Evolutionary conservation across 2,888 invertebrate species (phyloP).

Genomic region (Phalera bucephala): DNA sequence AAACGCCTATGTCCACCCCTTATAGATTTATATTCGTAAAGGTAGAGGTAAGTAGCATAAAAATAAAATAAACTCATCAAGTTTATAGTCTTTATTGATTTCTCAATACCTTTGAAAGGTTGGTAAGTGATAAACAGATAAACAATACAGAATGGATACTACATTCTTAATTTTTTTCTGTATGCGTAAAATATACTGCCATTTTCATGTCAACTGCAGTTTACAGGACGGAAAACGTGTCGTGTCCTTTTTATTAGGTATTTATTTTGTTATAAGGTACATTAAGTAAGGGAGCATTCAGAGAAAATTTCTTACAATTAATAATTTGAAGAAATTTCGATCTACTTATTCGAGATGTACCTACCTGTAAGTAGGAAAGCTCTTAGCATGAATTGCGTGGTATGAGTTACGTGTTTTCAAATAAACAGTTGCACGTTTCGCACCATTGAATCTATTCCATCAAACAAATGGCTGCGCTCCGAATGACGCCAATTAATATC

Average conservation of each 20-base stretch:
- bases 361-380: constrained; percentile 71
- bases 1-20: no score
- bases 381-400: constrained; percentile 69
- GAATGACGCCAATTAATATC: no score
- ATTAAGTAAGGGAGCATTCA: constrained; percentile 61
- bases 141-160: constrained; percentile 69
- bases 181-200: constrained; percentile 40
- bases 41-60: no score
- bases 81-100: constrained; percentile 59
- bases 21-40: no score
- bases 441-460: no score
- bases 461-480: no score
- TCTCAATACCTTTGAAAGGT: constrained; percentile 78
- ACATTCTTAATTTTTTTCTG: constrained; percentile 46
- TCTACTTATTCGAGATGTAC: constrained; percentile 69
- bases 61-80: constrained; percentile 16
- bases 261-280: constrained; percentile 30
- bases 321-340: constrained; percentile 71
- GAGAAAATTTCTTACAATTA: constrained; percentile 70
- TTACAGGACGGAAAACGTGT: constrained; percentile 69
- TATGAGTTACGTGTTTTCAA: constrained; percentile 28
- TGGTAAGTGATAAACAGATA: constrained; percentile 59
- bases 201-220: constrained; percentile 48
- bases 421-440: constrained; percentile 25
- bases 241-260: constrained; percentile 59